Evolutionary conservation across 2,797 vertebrate species (phyloP).

Genomic region (Rhinatrema bivittatum): DNA sequence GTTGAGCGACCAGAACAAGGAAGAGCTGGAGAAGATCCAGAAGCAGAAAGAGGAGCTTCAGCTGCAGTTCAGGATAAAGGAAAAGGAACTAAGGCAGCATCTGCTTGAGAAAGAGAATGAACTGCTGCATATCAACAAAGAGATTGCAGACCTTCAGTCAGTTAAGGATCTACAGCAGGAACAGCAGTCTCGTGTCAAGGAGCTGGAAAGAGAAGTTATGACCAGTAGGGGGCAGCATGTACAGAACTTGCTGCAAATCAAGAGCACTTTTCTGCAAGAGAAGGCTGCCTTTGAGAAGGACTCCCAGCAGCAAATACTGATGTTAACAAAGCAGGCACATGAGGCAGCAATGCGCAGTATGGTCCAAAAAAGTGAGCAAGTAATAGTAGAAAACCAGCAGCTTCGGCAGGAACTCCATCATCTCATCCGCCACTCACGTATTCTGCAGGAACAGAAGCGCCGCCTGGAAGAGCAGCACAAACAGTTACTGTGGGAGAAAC

Average conservation of each 20-base stretch:
- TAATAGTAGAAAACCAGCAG: conserved; percentile 32
- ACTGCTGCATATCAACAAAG: conserved; percentile 26
- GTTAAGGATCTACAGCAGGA: conserved; percentile 33
- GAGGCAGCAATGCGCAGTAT: conserved; percentile 17
- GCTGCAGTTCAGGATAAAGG: conserved; percentile 5
- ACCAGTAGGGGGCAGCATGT: conserved; percentile 12
- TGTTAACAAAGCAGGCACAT: conserved; percentile 5
- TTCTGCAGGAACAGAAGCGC: conserved; percentile 15
- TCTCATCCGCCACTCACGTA: conserved; percentile 15
- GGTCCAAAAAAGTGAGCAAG: conserved; percentile 10
- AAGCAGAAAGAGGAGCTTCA: conserved; percentile 14
- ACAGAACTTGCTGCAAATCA: conserved; percentile 3
- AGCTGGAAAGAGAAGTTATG: conserved; percentile 30
- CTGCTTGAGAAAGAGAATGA: conserved; percentile 34
- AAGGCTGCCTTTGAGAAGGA: conserved; percentile 22
- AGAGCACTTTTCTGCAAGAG: conserved; percentile 19
- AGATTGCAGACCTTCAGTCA: conserved; percentile 27
- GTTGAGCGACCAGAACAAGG: conserved; percentile 31
- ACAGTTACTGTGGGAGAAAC: conserved; percentile 33
- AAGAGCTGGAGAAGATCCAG: conserved; percentile 18
- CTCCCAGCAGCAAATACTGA: conserved; percentile 5
- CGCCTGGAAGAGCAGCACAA: conserved; percentile 24
- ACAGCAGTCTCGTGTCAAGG: conserved; percentile 16
- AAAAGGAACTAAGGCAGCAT: conserved; percentile 19
- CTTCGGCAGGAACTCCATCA: conserved; percentile 20